Base-by-base conservation (phyloP, 2,797 vertebrate genomes). In the Erpetoichthys calabaricus region DNA sequence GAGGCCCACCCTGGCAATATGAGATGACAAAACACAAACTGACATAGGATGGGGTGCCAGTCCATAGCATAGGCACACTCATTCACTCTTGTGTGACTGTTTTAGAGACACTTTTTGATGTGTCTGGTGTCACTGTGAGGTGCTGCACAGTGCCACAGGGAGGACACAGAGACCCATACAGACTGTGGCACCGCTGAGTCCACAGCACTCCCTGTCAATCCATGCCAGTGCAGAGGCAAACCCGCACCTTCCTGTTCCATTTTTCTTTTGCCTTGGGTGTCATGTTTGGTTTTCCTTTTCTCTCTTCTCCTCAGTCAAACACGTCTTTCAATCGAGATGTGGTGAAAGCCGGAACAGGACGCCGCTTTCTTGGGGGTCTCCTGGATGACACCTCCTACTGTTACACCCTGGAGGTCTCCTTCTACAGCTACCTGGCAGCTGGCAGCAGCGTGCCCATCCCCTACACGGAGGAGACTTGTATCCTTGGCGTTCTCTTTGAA, bases 331-430 rank as follows among this genome's bases (percentile, higher is more conserved):
- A 99, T 73, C 79, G 86, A 45, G 95, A 98, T 2, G 80, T 90
- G 4, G 91, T 97, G 78, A 99, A 99, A 74, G 95, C 94, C 1
- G 94, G 95, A 7, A 99, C 95, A 0, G 95, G 94, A 2, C 81
- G 94, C 5, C 89, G 94, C 9, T 98, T 95, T 62, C 89, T 99
- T 0, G 94, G 93, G 0, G 94, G 94, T 49, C 86, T 99, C 53
- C 73, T 98, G 45, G 94, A 98, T 6, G 87, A 97, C 63, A 87
- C 88, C 0, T 99, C 94, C 62, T 96, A 92, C 67, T 98, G 94
- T 85, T 99, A 99, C 77, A 99, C 95, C 0, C 81, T 99, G 10
- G 95, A 97, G 73, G 94, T 98, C 68, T 98, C 95, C 9, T 99
- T 99, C 88, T 99, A 94, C 78, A 94, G 94, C 77, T 99, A 96